Evolutionary conservation across 2,888 invertebrate genomes (phyloP).

Genomic region (Steromphala cineraria): DNA sequence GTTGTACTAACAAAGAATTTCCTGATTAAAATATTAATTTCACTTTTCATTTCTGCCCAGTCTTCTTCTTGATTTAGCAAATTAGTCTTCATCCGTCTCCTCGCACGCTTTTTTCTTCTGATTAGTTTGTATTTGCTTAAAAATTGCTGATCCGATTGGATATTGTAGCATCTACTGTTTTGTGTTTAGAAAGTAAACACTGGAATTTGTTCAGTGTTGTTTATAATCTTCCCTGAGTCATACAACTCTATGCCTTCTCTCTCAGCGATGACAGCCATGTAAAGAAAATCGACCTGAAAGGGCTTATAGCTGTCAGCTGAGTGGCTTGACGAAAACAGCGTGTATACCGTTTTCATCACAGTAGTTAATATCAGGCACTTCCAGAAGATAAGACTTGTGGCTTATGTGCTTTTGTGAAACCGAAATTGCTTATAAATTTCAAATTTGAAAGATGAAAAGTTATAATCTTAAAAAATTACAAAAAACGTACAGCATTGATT

Average conservation of each 20-base stretch:
- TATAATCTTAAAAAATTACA: too few species aligned
- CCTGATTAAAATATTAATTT: conserved; percentile 20
- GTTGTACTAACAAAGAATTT: conserved; percentile 4
- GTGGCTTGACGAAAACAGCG: background rate
- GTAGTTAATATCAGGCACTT: background rate
- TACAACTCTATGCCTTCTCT: background rate
- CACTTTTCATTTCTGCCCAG: background rate
- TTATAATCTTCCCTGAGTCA: conserved; percentile 7
- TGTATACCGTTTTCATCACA: background rate
- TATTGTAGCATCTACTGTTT: conserved; percentile 19
- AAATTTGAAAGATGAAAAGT: too few species aligned
- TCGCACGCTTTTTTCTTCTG: background rate
- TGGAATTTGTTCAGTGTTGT: conserved; percentile 8
- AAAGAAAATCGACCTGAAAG: conserved; percentile 3
- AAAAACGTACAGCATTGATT: too few species aligned
- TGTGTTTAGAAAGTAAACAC: conserved; percentile 14
- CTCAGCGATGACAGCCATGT: background rate
- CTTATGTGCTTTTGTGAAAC: too few species aligned
- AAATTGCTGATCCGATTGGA: conserved; percentile 14
- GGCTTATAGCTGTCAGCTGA: background rate
- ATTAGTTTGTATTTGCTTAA: conserved; percentile 17
- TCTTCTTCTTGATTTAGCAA: conserved; percentile 2
- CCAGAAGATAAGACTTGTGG: too few species aligned
- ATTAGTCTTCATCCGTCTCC: background rate
- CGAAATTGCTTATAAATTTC: too few species aligned